Conservation (phyloP, 1,140 invertebrate species). For the Pogonomyrmex barbatus region DNA sequence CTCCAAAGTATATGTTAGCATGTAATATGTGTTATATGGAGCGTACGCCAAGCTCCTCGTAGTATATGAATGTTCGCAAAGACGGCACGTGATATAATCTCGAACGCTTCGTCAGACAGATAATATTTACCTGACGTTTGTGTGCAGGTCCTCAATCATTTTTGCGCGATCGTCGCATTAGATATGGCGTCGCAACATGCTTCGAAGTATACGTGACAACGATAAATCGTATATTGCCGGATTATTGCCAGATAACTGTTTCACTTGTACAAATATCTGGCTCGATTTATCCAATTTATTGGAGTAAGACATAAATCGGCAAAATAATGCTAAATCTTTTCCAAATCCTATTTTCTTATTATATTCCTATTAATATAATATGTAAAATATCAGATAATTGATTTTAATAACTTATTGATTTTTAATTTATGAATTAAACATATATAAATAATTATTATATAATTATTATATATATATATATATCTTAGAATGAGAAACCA, state of each 20-base stretch:
- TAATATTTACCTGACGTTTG: conserved; percentile 38
- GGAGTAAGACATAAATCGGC: not conserved
- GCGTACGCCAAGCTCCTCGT: conserved; percentile 12
- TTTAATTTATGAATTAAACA: not conserved
- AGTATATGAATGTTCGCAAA: conserved; percentile 33
- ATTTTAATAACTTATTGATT: not conserved
- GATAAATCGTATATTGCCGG: conserved; percentile 30
- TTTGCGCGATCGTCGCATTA: conserved; percentile 7
- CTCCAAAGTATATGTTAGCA: conserved; percentile 17
- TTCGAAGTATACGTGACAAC: conserved; percentile 17
- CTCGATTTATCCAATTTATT: conserved; percentile 5
- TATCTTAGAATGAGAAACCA: not conserved
- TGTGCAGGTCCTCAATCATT: conserved; percentile 9
- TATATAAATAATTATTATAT: not conserved
- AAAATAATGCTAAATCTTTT: not conserved
- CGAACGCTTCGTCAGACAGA: not conserved
- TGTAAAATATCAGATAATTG: not conserved
- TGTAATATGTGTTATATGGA: conserved; percentile 35
- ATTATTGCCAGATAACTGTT: conserved; percentile 33
- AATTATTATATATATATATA: not conserved
- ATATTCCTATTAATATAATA: too few species aligned
- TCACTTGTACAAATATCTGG: not conserved
- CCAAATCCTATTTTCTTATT: not conserved
- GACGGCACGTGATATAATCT: conserved; percentile 44
- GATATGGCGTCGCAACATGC: conserved; percentile 9